These are phyloP conservation scores for Hyposoter dolosus DNA, from an alignment of 2,888 invertebrate species.

Conservation along the genomic window DNA sequence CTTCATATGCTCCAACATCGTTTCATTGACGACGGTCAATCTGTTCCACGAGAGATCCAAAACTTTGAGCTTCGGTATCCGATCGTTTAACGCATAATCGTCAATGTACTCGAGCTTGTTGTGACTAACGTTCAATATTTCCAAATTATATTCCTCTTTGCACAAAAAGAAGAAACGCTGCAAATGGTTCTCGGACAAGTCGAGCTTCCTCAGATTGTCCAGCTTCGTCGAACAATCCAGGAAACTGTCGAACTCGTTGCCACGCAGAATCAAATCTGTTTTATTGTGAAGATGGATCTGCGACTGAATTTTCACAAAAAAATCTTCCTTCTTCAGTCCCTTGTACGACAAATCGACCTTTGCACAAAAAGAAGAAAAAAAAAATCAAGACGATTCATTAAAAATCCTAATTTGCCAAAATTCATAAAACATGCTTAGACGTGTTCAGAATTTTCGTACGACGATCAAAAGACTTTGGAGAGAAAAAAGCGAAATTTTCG, in stretches of 20 bases:
- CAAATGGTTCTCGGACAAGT: constrained; percentile 94
- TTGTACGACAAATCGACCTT: constrained; percentile 80
- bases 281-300: constrained; percentile 76
- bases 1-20: constrained; percentile 82
- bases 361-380: constrained; percentile 48
- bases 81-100: constrained; percentile 80
- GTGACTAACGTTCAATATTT: constrained; percentile 93
- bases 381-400: background rate
- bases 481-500: too few relatives aligned
- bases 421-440: too few relatives aligned
- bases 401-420: background rate
- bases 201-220: constrained; percentile 92
- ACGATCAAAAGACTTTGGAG: too few relatives aligned
- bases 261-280: constrained; percentile 79
- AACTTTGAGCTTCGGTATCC: constrained; percentile 78
- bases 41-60: constrained; percentile 81
- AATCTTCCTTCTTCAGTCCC: constrained; percentile 79
- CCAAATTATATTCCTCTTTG: constrained; percentile 93
- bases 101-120: constrained; percentile 93
- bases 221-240: constrained; percentile 88
- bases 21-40: constrained; percentile 80
- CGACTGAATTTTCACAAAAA: constrained; percentile 78
- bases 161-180: constrained; percentile 87
- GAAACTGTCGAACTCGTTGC: constrained; percentile 81
- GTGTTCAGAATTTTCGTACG: too few relatives aligned